A percentile compares a stretch with the other conserved stretches of the same genome.
These are phyloP conservation scores for Muscicapa adusta DNA, from an alignment of 2,113 vertebrate species.

Conservation along the genomic window DNA sequence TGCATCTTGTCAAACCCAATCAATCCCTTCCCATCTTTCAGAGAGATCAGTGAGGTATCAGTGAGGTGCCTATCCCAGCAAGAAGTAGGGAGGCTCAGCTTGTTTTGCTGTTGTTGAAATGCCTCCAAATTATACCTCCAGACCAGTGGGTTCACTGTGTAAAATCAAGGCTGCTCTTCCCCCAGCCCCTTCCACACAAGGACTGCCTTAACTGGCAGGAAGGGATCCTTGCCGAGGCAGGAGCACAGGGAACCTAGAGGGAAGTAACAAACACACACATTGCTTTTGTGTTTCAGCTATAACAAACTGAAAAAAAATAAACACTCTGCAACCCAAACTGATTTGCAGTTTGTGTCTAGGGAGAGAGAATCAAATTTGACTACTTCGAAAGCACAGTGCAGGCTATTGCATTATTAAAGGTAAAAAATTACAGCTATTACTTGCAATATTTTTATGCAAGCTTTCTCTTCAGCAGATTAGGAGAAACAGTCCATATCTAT, in stretches of 20 bases:
- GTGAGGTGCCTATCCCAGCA: background rate
- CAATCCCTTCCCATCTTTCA: background rate
- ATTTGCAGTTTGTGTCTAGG: background rate
- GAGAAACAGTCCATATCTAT: slow-evolving; percentile 28
- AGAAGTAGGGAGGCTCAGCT: background rate
- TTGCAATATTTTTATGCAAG: slow-evolving; percentile 25
- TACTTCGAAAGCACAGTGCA: background rate
- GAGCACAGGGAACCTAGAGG: background rate
- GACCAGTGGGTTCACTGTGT: background rate
- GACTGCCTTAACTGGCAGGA: background rate
- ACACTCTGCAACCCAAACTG: background rate
- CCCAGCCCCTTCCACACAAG: background rate
- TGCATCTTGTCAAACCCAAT: background rate
- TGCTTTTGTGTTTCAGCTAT: background rate
- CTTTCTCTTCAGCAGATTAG: background rate
- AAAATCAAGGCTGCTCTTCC: background rate
- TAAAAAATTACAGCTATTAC: slow-evolving; percentile 10
- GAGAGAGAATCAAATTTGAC: background rate
- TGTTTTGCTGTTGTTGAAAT: background rate
- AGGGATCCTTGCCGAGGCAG: background rate
- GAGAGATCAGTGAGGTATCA: background rate
- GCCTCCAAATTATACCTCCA: background rate
- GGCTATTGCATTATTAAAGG: background rate
- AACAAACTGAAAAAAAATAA: background rate
- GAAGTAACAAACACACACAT: background rate